phyloP scores from a whole-genome alignment of 92 coral and sea anemone genomes.

The Heliopora coerulea region DNA sequence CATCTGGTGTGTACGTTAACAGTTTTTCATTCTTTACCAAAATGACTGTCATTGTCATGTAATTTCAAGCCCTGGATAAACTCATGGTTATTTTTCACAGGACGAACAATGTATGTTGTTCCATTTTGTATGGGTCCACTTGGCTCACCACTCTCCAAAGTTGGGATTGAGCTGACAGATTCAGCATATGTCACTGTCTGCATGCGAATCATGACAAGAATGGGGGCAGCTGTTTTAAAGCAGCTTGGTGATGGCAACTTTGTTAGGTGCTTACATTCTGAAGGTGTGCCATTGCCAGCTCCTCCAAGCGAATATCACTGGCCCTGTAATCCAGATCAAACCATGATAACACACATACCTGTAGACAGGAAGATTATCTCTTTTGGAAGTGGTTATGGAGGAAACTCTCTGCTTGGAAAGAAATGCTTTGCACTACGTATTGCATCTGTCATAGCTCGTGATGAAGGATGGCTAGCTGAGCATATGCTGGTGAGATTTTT shows the following conservation, averaged over 20 bases:
- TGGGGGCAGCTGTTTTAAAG: constrained; percentile 73
- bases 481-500: constrained; percentile 76
- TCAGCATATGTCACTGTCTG: constrained; percentile 81
- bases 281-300: constrained; percentile 72
- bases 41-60: too few relatives aligned
- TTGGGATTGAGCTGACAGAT: constrained; percentile 84
- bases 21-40: too few relatives aligned
- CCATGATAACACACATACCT: constrained; percentile 80
- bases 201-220: constrained; percentile 83
- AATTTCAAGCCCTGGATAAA: too few relatives aligned
- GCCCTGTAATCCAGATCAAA: constrained; percentile 83
- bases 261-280: constrained; percentile 82
- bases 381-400: constrained; percentile 88
- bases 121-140: constrained; percentile 94
- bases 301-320: constrained; percentile 60
- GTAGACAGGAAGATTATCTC: constrained; percentile 70
- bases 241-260: constrained; percentile 66
- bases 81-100: too few relatives aligned
- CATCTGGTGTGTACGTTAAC: too few relatives aligned
- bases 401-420: constrained; percentile 85
- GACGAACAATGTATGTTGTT: constrained; percentile 89
- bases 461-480: constrained; percentile 91
- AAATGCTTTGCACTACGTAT: constrained; percentile 88
- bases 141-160: constrained; percentile 81
- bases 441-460: constrained; percentile 70